These are phyloP conservation scores for Camponotus fellah DNA, from an alignment of 2,888 invertebrate genomes.

Conservation along the genomic window DNA sequence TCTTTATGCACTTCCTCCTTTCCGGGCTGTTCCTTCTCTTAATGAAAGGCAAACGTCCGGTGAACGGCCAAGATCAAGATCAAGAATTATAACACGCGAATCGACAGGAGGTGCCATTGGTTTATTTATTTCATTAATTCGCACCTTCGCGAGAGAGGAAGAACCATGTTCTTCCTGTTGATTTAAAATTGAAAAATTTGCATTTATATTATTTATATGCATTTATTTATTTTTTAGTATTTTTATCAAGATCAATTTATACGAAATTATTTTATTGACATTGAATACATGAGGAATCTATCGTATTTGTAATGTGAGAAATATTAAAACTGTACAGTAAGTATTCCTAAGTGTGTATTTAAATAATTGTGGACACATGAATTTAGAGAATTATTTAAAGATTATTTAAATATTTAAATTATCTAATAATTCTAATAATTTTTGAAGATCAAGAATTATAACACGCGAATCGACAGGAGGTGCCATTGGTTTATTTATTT, in stretches of 20 bases:
- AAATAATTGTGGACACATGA: neutral
- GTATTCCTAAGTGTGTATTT: too few relatives aligned
- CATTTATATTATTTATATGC: neutral
- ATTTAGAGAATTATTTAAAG: neutral
- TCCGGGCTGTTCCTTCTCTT: constrained; percentile 61
- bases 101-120: constrained; percentile 61
- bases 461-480: constrained; percentile 56
- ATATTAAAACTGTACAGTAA: neutral
- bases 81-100: constrained; percentile 65
- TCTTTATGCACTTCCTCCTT: constrained; percentile 67
- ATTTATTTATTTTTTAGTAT: constrained; percentile 7
- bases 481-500: constrained; percentile 63
- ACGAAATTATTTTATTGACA: neutral
- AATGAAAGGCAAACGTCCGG: constrained; percentile 72
- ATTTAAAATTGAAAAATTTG: neutral
- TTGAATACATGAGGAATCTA: neutral
- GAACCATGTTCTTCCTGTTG: neutral
- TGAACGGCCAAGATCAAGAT: constrained; percentile 81
- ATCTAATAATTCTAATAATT: too few relatives aligned
- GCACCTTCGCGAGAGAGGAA: neutral
- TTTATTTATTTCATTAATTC: constrained; percentile 46
- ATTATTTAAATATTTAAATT: neutral
- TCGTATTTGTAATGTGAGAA: neutral
- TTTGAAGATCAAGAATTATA: constrained; percentile 76
- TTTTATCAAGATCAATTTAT: neutral